These are phyloP conservation scores for Neocloeon triangulifer DNA, from an alignment of 1,140 invertebrate genomes.

Conservation along the genomic window DNA sequence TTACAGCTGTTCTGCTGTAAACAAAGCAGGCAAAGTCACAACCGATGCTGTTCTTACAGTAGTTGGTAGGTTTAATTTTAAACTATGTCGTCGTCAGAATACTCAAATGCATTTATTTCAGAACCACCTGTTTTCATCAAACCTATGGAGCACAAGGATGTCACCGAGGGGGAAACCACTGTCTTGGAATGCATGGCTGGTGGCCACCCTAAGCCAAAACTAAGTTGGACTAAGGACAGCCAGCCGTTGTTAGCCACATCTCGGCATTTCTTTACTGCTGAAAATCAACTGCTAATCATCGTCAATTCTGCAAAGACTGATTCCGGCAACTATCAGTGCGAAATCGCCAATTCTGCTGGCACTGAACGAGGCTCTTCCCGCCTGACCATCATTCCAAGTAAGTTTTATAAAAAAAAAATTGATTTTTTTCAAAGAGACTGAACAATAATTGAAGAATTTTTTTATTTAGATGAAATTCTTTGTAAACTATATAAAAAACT, in stretches of 20 bases:
- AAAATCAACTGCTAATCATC: slow-evolving; percentile 71
- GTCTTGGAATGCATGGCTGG: slow-evolving; percentile 73
- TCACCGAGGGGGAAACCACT: slow-evolving; percentile 48
- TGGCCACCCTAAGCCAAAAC: slow-evolving; percentile 61
- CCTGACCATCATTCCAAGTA: slow-evolving; percentile 29
- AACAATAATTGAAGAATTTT: too few species aligned
- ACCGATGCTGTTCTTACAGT: too few species aligned
- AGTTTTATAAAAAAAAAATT: too few species aligned
- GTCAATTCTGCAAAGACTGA: slow-evolving; percentile 51
- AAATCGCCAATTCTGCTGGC: slow-evolving; percentile 65
- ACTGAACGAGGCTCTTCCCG: slow-evolving; percentile 27
- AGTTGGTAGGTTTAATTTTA: too few species aligned
- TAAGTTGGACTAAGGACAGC: slow-evolving; percentile 83
- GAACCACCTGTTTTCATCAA: slow-evolving; percentile 69
- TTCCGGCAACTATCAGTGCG: slow-evolving; percentile 70
- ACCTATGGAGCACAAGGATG: slow-evolving; percentile 64
- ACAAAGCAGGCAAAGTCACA: too few species aligned
- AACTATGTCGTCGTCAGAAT: background rate
- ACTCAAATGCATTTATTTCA: slow-evolving; percentile 13
- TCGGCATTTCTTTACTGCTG: slow-evolving; percentile 59
- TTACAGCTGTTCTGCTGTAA: too few species aligned
- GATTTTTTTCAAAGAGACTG: too few species aligned
- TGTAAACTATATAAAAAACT: too few species aligned
- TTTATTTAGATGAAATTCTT: too few species aligned
- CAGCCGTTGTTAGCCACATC: slow-evolving; percentile 39